Percentiles rank a stretch among this genome's conserved stretches.
phyloP scores from a whole-genome alignment of 1,140 invertebrate genomes.

The Heliconius eleuchia region DNA sequence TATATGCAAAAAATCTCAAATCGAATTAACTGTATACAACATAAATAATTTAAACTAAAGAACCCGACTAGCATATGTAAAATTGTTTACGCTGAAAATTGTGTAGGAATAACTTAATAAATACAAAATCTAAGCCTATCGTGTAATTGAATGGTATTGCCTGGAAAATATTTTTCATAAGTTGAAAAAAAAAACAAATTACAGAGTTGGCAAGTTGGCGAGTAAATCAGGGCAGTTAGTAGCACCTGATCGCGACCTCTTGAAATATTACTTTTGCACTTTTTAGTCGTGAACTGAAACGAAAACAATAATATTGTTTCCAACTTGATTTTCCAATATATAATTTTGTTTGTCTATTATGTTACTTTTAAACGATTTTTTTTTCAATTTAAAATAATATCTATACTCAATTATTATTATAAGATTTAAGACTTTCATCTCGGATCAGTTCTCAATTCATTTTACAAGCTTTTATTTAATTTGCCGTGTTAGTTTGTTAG shows the following conservation, averaged over 20 bases:
- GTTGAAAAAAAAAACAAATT: conserved; percentile 55
- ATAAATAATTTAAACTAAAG: not conserved
- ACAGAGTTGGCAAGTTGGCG: conserved; percentile 54
- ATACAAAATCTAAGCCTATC: conserved; percentile 1
- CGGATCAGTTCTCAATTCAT: too few species aligned
- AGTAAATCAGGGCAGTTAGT: conserved; percentile 66
- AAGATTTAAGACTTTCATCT: too few species aligned
- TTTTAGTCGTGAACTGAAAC: conserved; percentile 48
- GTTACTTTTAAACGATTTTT: not conserved
- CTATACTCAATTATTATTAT: too few species aligned
- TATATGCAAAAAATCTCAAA: not conserved
- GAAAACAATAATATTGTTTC: conserved; percentile 33
- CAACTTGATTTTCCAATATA: conserved; percentile 33
- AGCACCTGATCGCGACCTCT: conserved; percentile 63
- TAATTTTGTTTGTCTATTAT: conserved; percentile 1
- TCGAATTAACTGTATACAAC: not conserved
- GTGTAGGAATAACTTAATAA: not conserved
- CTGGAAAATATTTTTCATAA: conserved; percentile 40
- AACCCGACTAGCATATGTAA: not conserved
- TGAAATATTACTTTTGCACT: conserved; percentile 60
- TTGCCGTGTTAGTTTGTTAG: too few species aligned
- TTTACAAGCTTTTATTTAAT: too few species aligned
- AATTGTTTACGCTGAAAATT: not conserved
- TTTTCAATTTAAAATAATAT: not conserved
- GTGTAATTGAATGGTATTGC: conserved; percentile 7